phyloP scores from a whole-genome alignment of 2,888 invertebrate species.

The Carcina quercana region DNA sequence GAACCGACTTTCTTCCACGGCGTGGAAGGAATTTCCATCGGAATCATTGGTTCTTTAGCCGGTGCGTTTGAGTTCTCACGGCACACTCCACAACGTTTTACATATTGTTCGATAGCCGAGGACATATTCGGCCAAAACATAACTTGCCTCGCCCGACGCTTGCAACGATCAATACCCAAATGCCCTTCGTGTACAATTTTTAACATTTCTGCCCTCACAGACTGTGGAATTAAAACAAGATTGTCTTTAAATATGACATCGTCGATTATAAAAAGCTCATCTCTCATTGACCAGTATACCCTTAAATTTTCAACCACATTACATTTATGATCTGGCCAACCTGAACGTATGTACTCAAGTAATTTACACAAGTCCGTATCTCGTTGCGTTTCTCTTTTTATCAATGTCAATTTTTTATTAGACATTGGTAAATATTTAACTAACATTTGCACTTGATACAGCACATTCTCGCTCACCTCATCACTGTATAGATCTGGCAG shows the following conservation, averaged over 20 bases:
- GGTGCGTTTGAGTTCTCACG: slow-evolving; percentile 3
- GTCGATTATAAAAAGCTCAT: slow-evolving; percentile 5
- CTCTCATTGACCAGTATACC: slow-evolving; percentile 11
- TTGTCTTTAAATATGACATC: slow-evolving; percentile 6
- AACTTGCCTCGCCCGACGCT: slow-evolving; percentile 11
- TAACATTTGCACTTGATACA: slow-evolving; percentile 4
- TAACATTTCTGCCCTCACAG: slow-evolving; percentile 4
- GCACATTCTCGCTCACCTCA: background rate
- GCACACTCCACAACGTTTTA: slow-evolving; percentile 8
- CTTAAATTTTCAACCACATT: slow-evolving; percentile 6
- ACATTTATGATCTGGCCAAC: slow-evolving; percentile 10
- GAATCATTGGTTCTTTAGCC: slow-evolving; percentile 8
- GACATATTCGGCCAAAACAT: slow-evolving; percentile 18
- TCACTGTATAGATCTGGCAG: slow-evolving; percentile 8
- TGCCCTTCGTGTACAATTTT: slow-evolving; percentile 5
- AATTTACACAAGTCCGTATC: background rate
- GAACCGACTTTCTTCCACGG: slow-evolving; percentile 10
- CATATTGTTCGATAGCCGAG: slow-evolving; percentile 10
- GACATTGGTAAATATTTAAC: slow-evolving; percentile 1
- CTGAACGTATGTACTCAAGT: slow-evolving; percentile 7
- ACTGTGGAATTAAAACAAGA: slow-evolving; percentile 1
- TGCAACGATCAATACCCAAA: slow-evolving; percentile 10
- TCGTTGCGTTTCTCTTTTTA: background rate
- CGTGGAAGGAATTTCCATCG: slow-evolving; percentile 3
- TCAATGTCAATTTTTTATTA: background rate